A percentile compares a stretch with the other conserved stretches of the same genome.
phyloP scores from a whole-genome alignment of 2,888 invertebrate species.

The Zootermopsis nevadensis region DNA sequence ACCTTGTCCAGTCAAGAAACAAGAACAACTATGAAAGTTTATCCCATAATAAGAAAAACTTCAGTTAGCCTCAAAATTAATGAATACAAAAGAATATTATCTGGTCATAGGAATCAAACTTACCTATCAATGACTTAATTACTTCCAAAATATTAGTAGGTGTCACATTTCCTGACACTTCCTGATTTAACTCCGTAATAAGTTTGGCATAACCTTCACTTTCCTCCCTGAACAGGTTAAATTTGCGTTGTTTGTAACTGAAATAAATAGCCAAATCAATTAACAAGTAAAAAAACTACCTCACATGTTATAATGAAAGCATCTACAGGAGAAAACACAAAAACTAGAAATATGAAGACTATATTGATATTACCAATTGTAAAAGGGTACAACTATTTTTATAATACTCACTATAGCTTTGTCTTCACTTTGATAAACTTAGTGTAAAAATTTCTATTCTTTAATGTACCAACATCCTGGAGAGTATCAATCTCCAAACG shows the following conservation, averaged over 20 bases:
- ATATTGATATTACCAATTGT: too few species aligned
- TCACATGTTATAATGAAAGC: too few species aligned
- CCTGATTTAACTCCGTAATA: constrained; percentile 92
- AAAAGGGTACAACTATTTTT: not conserved
- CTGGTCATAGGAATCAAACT: constrained; percentile 52
- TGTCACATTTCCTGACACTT: constrained; percentile 71
- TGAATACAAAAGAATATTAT: not conserved
- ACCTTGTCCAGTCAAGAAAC: too few species aligned
- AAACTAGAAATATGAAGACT: too few species aligned
- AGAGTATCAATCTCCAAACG: constrained; percentile 93
- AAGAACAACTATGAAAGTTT: too few species aligned
- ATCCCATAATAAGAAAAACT: not conserved
- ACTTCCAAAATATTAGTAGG: constrained; percentile 83
- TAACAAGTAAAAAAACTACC: too few species aligned
- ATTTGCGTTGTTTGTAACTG: constrained; percentile 99
- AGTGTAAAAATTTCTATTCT: constrained; percentile 89
- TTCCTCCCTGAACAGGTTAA: constrained; percentile 98
- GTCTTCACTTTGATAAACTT: constrained; percentile 99
- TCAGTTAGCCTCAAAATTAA: not conserved
- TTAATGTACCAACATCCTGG: constrained; percentile 90
- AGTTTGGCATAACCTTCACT: constrained; percentile 99
- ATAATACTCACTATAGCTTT: constrained; percentile 89
- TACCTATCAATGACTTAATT: constrained; percentile 94
- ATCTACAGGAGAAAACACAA: too few species aligned
- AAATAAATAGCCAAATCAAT: constrained; percentile 58